Evolutionary conservation across 2,797 vertebrate species (phyloP).

Genomic region (Pseudochromis fuscus): DNA sequence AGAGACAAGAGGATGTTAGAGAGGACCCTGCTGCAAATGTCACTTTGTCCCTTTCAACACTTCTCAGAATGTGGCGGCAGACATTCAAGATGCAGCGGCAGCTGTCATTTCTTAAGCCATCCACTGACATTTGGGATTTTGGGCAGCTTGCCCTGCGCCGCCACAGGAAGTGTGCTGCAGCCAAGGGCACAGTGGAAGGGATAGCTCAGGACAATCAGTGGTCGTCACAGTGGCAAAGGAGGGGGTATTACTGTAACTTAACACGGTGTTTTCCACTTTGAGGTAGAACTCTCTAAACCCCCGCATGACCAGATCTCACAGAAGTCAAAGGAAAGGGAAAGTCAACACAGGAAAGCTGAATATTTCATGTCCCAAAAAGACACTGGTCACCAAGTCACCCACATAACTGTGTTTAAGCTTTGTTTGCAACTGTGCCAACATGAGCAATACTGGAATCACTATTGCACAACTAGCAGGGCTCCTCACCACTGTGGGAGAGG

Average conservation of each 20-base stretch:
- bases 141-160: conserved; percentile 57
- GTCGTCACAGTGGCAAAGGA: conserved; percentile 25
- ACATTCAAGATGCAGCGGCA: conserved; percentile 80
- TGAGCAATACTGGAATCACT: conserved; percentile 25
- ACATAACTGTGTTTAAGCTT: conserved; percentile 5
- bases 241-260: conserved; percentile 42
- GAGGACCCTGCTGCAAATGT: conserved; percentile 79
- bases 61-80: conserved; percentile 68
- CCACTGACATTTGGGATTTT: conserved; percentile 73
- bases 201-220: conserved; percentile 7
- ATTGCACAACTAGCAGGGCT: conserved; percentile 31
- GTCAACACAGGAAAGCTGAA: conserved; percentile 18
- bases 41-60: conserved; percentile 75
- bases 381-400: conserved; percentile 7
- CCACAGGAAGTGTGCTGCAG: conserved; percentile 53
- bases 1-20: conserved; percentile 60
- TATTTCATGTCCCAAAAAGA: conserved; percentile 32
- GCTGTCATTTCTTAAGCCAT: conserved; percentile 81
- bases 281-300: not conserved
- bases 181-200: conserved; percentile 60
- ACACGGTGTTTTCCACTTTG: conserved; percentile 43
- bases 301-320: not conserved
- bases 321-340: conserved; percentile 32
- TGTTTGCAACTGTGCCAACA: conserved; percentile 25
- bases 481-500: conserved; percentile 38